Conservation (phyloP, 2,113 vertebrate genomes). For the Stictonetta naevosa region DNA sequence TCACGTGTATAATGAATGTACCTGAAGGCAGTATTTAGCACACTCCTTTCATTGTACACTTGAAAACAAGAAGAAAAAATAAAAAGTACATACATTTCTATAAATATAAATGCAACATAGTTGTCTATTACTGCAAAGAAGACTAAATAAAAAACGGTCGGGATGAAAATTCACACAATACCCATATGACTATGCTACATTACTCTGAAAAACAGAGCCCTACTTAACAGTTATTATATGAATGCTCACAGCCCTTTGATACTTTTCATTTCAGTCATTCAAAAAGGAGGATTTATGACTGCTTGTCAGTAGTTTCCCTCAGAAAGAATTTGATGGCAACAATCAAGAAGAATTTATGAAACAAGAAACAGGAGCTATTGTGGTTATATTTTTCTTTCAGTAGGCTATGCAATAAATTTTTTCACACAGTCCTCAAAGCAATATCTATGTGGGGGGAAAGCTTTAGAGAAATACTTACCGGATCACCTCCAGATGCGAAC, state of each 20-base stretch:
- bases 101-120: background rate
- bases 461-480: constrained; percentile 81
- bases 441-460: background rate
- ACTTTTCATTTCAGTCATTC: background rate
- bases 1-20: background rate
- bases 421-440: background rate
- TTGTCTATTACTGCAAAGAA: background rate
- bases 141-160: background rate
- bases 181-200: background rate
- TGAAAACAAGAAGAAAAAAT: background rate
- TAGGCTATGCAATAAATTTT: background rate
- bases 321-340: background rate
- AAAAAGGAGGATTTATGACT: background rate
- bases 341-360: constrained; percentile 10
- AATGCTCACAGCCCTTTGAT: background rate
- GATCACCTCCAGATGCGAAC: constrained; percentile 96
- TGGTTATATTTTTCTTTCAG: background rate
- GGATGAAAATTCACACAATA: background rate
- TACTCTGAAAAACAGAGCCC: background rate
- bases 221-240: background rate
- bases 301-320: background rate
- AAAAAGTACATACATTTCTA: background rate
- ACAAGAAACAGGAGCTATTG: background rate
- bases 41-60: background rate
- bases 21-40: background rate